Conservation (phyloP, 2,888 invertebrate species). For the Netelia virgata region DNA sequence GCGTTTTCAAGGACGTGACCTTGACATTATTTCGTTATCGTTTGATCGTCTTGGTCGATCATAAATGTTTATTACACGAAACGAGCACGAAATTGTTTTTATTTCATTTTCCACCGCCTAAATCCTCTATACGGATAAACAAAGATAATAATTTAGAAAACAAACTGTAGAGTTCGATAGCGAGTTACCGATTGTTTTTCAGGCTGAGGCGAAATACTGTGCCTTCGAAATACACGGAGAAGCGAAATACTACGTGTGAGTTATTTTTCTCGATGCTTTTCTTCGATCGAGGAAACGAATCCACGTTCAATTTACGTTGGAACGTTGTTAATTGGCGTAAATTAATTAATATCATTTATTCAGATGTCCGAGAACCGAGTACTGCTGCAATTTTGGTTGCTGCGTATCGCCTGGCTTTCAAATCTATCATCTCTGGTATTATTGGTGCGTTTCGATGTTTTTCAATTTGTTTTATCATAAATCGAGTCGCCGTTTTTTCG, state of each 20-base stretch:
- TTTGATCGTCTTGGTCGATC: neutral
- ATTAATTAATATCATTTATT: constrained; percentile 48
- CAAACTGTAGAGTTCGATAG: neutral
- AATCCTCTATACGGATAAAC: neutral
- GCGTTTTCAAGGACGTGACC: constrained; percentile 24
- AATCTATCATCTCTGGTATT: constrained; percentile 87
- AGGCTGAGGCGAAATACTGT: constrained; percentile 85
- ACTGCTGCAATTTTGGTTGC: constrained; percentile 86
- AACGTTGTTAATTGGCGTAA: neutral
- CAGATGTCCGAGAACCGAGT: constrained; percentile 85
- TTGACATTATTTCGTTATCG: constrained; percentile 49
- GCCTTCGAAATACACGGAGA: constrained; percentile 85
- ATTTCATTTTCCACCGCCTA: neutral
- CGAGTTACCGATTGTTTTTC: constrained; percentile 67
- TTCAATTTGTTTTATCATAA: constrained; percentile 1
- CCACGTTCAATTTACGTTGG: neutral
- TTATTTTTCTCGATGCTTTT: constrained; percentile 53
- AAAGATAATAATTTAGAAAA: neutral
- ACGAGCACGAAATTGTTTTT: constrained; percentile 29
- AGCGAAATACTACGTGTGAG: constrained; percentile 85
- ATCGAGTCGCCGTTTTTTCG: constrained; percentile 5
- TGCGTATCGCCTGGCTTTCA: constrained; percentile 86
- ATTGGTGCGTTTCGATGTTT: constrained; percentile 83
- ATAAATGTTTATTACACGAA: constrained; percentile 5
- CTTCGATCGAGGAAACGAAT: neutral